A percentile compares a stretch with the other conserved stretches of the same genome.
phyloP scores from a whole-genome alignment of 2,888 invertebrate genomes.

The Andrena chrysosceles region DNA sequence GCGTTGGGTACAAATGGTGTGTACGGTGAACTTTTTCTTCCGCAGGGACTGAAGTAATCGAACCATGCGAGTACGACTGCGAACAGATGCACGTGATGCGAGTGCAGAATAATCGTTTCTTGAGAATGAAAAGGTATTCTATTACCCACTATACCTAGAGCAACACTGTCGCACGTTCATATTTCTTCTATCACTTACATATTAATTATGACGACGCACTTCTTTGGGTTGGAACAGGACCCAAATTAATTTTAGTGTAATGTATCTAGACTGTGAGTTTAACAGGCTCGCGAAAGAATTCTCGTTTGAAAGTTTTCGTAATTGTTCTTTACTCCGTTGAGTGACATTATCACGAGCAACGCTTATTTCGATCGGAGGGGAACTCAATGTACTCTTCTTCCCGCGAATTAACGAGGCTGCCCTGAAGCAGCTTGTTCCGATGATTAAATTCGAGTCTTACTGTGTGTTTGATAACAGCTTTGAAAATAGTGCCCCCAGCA shows the following conservation, averaged over 20 bases:
- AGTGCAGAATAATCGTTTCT: slow-evolving; percentile 80
- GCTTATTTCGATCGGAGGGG: slow-evolving; percentile 45
- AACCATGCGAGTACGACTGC: slow-evolving; percentile 63
- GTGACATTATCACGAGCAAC: slow-evolving; percentile 49
- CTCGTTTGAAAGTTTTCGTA: slow-evolving; percentile 53
- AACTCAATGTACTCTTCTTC: slow-evolving; percentile 39
- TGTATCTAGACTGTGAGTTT: slow-evolving; percentile 59
- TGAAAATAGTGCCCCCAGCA: slow-evolving; percentile 28
- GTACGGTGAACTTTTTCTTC: slow-evolving; percentile 6
- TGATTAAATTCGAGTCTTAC: slow-evolving; percentile 36
- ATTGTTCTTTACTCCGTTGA: slow-evolving; percentile 53
- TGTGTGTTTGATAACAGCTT: slow-evolving; percentile 24
- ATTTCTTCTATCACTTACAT: slow-evolving; percentile 74
- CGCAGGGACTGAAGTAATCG: slow-evolving; percentile 79
- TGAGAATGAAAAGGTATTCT: slow-evolving; percentile 83
- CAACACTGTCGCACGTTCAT: slow-evolving; percentile 81
- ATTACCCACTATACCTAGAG: slow-evolving; percentile 82
- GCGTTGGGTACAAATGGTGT: too few relatives aligned
- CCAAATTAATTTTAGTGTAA: slow-evolving; percentile 70
- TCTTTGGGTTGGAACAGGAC: slow-evolving; percentile 58
- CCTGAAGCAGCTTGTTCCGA: slow-evolving; percentile 39
- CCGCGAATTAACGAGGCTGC: slow-evolving; percentile 10
- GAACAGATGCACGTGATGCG: slow-evolving; percentile 69
- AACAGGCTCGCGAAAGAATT: slow-evolving; percentile 39
- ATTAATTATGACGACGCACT: slow-evolving; percentile 77